These are phyloP conservation scores for Aurelia sp. DNA, from an alignment of 30 jellyfish, hydroid and myxozoan genomes.

Conservation along the genomic window DNA sequence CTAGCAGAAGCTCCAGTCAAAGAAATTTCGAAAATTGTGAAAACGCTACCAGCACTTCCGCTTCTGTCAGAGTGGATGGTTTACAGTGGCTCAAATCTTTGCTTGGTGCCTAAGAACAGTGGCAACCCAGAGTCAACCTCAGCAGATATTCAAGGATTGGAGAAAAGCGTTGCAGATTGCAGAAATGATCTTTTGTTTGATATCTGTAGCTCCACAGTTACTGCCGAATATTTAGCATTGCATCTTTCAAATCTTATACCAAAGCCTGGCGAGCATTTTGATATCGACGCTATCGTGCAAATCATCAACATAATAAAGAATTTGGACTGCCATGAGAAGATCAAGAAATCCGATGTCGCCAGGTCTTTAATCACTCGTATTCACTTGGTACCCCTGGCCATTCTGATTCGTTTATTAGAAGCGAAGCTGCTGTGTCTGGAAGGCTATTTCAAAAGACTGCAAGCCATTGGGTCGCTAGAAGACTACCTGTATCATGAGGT, in stretches of 20 bases:
- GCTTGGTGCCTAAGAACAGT: background rate
- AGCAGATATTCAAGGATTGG: background rate
- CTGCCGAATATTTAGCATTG: slow-evolving; percentile 35
- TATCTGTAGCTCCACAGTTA: slow-evolving; percentile 8
- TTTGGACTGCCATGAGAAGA: background rate
- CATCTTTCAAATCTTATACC: background rate
- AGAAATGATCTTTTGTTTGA: slow-evolving; percentile 8
- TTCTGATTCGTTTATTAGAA: background rate
- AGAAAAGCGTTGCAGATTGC: background rate
- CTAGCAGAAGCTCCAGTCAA: background rate
- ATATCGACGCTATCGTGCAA: background rate
- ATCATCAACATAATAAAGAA: slow-evolving; percentile 10
- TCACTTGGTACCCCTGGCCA: background rate
- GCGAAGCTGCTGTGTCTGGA: slow-evolving; percentile 11
- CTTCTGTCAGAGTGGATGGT: slow-evolving; percentile 57
- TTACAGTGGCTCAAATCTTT: background rate
- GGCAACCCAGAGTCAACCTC: background rate
- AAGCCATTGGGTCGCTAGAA: no score
- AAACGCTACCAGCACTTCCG: slow-evolving; percentile 50
- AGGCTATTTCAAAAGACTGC: background rate
- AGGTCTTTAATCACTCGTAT: background rate
- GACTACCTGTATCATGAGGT: background rate
- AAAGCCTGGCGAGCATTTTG: background rate
- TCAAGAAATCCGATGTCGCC: background rate
- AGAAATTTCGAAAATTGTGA: slow-evolving; percentile 23